phyloP scores from a whole-genome alignment of 2,888 invertebrate species.

The Onthophagus sagittarius region DNA sequence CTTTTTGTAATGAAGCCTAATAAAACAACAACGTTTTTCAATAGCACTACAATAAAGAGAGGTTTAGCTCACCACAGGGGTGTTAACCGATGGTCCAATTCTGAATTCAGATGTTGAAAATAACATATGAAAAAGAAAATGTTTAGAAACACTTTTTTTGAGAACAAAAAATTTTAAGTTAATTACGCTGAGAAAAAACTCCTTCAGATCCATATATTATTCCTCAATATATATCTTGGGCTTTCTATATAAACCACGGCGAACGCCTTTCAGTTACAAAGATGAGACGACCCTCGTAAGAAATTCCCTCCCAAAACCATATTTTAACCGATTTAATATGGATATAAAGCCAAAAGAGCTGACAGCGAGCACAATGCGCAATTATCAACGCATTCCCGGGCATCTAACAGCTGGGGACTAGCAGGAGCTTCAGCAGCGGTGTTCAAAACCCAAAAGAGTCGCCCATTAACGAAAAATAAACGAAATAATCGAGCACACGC shows the following conservation, averaged over 20 bases:
- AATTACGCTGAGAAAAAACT: background rate
- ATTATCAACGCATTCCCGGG: conserved; percentile 18
- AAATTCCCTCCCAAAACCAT: conserved; percentile 10
- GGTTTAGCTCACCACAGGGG: conserved; percentile 41
- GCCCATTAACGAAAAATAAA: conserved; percentile 4
- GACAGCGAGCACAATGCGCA: conserved; percentile 19
- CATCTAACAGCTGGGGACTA: background rate
- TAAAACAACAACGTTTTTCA: conserved; percentile 18
- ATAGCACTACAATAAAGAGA: conserved; percentile 45
- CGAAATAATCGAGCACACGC: conserved; percentile 4
- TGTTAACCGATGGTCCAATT: conserved; percentile 32
- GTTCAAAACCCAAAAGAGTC: background rate
- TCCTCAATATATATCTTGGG: background rate
- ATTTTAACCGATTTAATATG: conserved; percentile 23
- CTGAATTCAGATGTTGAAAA: conserved; percentile 44
- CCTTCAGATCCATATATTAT: background rate
- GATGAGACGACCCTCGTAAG: background rate
- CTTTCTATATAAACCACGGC: background rate
- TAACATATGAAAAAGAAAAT: conserved; percentile 36
- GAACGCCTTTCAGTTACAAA: background rate
- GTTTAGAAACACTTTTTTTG: background rate
- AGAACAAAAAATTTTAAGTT: background rate
- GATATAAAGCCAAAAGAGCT: conserved; percentile 19
- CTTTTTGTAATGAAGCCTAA: conserved; percentile 1
- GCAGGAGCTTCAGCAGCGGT: background rate